Base-by-base conservation (phyloP, 1,140 invertebrate genomes). In the Hirudo medicinalis region DNA sequence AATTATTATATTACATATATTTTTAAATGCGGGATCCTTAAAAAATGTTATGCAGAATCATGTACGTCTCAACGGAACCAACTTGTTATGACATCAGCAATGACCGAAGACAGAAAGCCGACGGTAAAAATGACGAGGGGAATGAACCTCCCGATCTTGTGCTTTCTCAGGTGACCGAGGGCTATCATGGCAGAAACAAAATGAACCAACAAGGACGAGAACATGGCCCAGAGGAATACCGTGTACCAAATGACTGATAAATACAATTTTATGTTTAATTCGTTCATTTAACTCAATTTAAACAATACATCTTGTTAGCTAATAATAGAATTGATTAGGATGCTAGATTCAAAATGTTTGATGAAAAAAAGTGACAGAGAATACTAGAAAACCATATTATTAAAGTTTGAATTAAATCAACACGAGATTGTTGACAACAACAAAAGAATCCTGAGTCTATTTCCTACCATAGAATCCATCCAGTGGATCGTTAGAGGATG, bases 161-260 rank as follows among this genome's bases (percentile, higher is more conserved):
- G 92, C 84, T 93, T 93, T 53, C 91, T 85, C 70, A 96, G 83
- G 69, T 90, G 92, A 57, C 88, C 87, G 82, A 95, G 92, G 27
- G 92, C 90, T 75, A 95, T 90, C 25, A 90, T 80, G n/a, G 90
- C 90, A 72, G 91, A 92, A 77, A 91, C 88, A 25, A 89, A 87
- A 82, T 96, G 92, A 67, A 95, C 90, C 79, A 95, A 88, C 77
- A 94, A 86, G 29, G 92, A 95, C 20, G 92, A 94, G 79, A 93
- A 91, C 76, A 96, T 84, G 22, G 91, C 90, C 91, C 91, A 95
- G 71, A 95, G 83, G 84, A 93, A 93, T 76, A 95, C 88, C 77
- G 92, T 89, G 81, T 94, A 95, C 92, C 92, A 95, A 89, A 96
- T 96, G 82, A 94, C 92, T 84, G 27, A 55, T 40, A 67, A 71